A percentile compares a stretch with the other conserved stretches of the same genome.
phyloP scores from a whole-genome alignment of 2,888 invertebrate genomes.

The Dione juno region DNA sequence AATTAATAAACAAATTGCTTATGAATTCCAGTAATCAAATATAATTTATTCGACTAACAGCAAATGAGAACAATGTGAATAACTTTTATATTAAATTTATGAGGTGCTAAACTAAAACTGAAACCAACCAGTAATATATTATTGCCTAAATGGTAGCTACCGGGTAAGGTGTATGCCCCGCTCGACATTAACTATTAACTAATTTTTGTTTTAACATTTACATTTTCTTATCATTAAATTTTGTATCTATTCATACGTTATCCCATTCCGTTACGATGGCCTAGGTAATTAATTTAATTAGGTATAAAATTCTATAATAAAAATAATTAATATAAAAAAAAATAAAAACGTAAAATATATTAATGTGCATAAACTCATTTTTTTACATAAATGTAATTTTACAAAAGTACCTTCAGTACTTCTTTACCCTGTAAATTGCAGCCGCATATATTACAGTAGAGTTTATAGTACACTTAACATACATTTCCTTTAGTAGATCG shows the following conservation, averaged over 20 bases:
- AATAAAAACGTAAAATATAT: too few relatives aligned
- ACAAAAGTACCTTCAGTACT: not conserved
- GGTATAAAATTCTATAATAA: too few relatives aligned
- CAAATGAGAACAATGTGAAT: conserved; percentile 38
- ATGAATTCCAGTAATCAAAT: conserved; percentile 32
- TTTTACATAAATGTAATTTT: conserved; percentile 1
- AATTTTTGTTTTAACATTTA: not conserved
- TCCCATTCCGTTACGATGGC: too few relatives aligned
- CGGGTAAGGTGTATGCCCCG: conserved; percentile 26
- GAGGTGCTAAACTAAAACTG: conserved; percentile 51
- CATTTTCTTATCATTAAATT: not conserved
- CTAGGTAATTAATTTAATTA: too few relatives aligned
- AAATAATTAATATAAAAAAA: too few relatives aligned
- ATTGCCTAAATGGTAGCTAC: conserved; percentile 45
- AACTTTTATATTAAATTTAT: conserved; percentile 48
- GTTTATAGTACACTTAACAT: conserved; percentile 18
- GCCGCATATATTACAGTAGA: conserved; percentile 18
- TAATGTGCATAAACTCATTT: not conserved
- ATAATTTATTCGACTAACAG: conserved; percentile 32
- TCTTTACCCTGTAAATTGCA: conserved; percentile 12
- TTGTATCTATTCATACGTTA: too few relatives aligned
- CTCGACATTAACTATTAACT: conserved; percentile 6
- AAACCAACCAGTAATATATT: conserved; percentile 47
- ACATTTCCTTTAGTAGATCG: conserved; percentile 10
- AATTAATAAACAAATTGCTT: conserved; percentile 19